A percentile compares a stretch with the other conserved stretches of the same genome.
Conservation (phyloP, 2,888 invertebrate genomes). For the Thalpophila matura region DNA sequence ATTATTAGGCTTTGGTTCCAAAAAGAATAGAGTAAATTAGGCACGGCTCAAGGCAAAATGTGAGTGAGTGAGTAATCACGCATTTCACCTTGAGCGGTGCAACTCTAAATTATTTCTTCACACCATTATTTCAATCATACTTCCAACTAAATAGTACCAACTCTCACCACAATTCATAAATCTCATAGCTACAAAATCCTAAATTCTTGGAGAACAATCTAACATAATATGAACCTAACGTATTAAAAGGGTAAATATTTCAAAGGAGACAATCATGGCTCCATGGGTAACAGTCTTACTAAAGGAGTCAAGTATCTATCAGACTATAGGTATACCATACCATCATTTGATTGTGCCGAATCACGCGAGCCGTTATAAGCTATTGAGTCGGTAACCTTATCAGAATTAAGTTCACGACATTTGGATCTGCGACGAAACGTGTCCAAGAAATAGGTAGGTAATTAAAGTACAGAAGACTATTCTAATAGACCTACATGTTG, state of each 20-base stretch:
- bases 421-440: constrained; percentile 55
- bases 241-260: background rate
- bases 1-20: too few species aligned
- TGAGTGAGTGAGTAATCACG: too few species aligned
- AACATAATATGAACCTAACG: background rate
- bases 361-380: constrained; percentile 46
- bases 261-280: background rate
- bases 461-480: background rate
- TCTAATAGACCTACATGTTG: background rate
- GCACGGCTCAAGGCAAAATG: too few species aligned
- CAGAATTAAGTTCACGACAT: constrained; percentile 78
- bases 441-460: constrained; percentile 56
- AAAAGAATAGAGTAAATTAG: too few species aligned
- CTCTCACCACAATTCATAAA: too few species aligned
- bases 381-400: constrained; percentile 78
- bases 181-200: too few species aligned
- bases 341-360: constrained; percentile 6
- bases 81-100: too few species aligned
- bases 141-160: too few species aligned
- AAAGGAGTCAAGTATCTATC: constrained; percentile 16
- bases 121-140: background rate
- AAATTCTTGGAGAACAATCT: too few species aligned
- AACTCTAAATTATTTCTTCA: background rate
- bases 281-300: constrained; percentile 5
- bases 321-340: constrained; percentile 8